phyloP scores from a whole-genome alignment of 1,140 invertebrate genomes.

The Drosophila obscura region DNA sequence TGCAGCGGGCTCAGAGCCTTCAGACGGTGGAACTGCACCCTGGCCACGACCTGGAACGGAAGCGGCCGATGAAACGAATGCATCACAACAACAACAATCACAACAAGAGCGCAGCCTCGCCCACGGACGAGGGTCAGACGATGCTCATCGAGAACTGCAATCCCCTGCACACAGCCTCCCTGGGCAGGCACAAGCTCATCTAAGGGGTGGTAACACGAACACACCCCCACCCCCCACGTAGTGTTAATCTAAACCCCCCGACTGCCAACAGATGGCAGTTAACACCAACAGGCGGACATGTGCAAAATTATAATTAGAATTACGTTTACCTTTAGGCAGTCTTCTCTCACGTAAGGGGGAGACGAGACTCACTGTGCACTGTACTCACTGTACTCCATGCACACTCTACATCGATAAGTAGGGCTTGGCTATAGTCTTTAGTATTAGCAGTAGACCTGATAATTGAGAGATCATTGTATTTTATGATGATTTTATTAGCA shows the following conservation, averaged over 20 bases:
- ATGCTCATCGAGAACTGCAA: slow-evolving; percentile 69
- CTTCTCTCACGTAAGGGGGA: not conserved
- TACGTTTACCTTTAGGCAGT: slow-evolving; percentile 6
- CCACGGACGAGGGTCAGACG: slow-evolving; percentile 42
- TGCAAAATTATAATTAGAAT: slow-evolving; percentile 62
- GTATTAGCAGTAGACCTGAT: slow-evolving; percentile 9
- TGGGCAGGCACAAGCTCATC: slow-evolving; percentile 77
- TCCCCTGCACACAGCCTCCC: slow-evolving; percentile 75
- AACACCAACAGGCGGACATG: slow-evolving; percentile 69
- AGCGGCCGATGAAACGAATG: slow-evolving; percentile 76
- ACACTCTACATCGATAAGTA: slow-evolving; percentile 44
- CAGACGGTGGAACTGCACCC: slow-evolving; percentile 87
- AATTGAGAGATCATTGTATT: slow-evolving; percentile 23
- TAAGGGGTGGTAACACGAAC: slow-evolving; percentile 15
- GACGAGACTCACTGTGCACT: slow-evolving; percentile 7
- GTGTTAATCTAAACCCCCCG: slow-evolving; percentile 30
- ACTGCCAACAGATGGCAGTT: slow-evolving; percentile 13
- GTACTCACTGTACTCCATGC: slow-evolving; percentile 34
- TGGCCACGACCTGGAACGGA: slow-evolving; percentile 60
- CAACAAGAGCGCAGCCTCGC: slow-evolving; percentile 34
- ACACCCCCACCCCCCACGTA: slow-evolving; percentile 12
- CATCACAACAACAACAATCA: slow-evolving; percentile 69
- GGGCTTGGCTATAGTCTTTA: slow-evolving; percentile 54
- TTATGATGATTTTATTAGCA: slow-evolving; percentile 58
- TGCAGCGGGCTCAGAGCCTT: slow-evolving; percentile 91